These are phyloP conservation scores for Smittia aterrima DNA, from an alignment of 2,888 invertebrate species.

Conservation along the genomic window DNA sequence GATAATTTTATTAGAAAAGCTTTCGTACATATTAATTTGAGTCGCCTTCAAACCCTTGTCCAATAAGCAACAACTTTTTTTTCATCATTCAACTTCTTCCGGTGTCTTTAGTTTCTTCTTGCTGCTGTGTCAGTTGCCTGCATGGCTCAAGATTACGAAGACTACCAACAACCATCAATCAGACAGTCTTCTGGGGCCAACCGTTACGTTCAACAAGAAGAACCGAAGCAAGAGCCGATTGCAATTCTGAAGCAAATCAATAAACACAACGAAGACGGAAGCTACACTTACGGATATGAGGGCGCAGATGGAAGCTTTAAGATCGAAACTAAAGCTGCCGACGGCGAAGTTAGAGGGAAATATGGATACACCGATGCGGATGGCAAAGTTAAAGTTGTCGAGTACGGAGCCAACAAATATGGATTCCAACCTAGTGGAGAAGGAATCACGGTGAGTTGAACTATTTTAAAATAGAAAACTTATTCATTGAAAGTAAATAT, in stretches of 20 bases:
- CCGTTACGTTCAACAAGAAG: background rate
- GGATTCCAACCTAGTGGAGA: slow-evolving; percentile 86
- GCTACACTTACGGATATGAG: slow-evolving; percentile 88
- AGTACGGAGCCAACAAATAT: slow-evolving; percentile 61
- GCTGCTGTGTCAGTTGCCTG: slow-evolving; percentile 44
- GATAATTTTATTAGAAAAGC: too few relatives aligned
- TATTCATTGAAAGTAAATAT: background rate
- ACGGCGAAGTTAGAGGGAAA: slow-evolving; percentile 84
- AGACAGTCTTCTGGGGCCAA: slow-evolving; percentile 43
- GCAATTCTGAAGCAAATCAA: slow-evolving; percentile 86
- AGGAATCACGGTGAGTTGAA: slow-evolving; percentile 68
- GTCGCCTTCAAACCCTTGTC: too few relatives aligned
- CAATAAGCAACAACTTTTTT: background rate
- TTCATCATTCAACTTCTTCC: background rate
- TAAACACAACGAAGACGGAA: slow-evolving; percentile 69
- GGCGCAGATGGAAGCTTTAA: slow-evolving; percentile 86
- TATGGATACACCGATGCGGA: slow-evolving; percentile 85
- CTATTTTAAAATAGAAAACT: background rate
- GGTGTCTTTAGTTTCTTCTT: background rate
- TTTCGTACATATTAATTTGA: too few relatives aligned
- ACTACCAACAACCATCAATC: slow-evolving; percentile 50
- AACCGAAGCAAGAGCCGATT: slow-evolving; percentile 59
- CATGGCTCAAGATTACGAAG: slow-evolving; percentile 52
- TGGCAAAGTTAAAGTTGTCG: slow-evolving; percentile 59
- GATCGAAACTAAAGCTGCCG: slow-evolving; percentile 79